These are phyloP conservation scores for Adoxophyes honmai DNA, from an alignment of 1,140 invertebrate genomes.

Conservation along the genomic window DNA sequence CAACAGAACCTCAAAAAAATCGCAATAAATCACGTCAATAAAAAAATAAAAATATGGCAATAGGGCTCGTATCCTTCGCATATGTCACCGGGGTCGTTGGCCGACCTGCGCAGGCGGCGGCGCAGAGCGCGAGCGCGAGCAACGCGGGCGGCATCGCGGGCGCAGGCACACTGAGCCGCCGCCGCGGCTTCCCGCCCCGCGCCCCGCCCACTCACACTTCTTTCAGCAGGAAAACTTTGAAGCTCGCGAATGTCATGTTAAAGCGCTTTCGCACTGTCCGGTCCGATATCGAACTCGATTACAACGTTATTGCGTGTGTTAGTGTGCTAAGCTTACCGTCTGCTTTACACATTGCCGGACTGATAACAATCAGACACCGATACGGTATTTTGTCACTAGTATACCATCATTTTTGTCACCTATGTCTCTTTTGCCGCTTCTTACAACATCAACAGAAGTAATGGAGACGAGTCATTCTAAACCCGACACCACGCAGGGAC, in stretches of 20 bases:
- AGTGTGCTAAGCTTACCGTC: too few species aligned
- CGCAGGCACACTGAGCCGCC: neutral
- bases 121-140: neutral
- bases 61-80: slow-evolving; percentile 35
- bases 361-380: too few species aligned
- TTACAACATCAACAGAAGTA: too few species aligned
- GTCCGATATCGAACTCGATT: too few species aligned
- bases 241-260: neutral
- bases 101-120: slow-evolving; percentile 22
- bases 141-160: neutral
- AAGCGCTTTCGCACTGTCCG: too few species aligned
- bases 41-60: slow-evolving; percentile 15
- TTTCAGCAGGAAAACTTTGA: slow-evolving; percentile 8
- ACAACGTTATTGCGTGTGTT: too few species aligned
- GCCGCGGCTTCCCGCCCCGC: neutral
- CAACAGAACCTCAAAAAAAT: neutral
- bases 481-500: too few species aligned
- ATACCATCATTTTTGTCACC: too few species aligned
- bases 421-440: too few species aligned
- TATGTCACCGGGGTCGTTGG: slow-evolving; percentile 55
- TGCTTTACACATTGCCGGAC: too few species aligned
- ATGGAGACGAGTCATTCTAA: too few species aligned
- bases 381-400: too few species aligned
- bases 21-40: slow-evolving; percentile 20
- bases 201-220: neutral